These are phyloP conservation scores for Myotis yumanensis DNA, from an alignment of 2,113 vertebrate species.

Conservation along the genomic window DNA sequence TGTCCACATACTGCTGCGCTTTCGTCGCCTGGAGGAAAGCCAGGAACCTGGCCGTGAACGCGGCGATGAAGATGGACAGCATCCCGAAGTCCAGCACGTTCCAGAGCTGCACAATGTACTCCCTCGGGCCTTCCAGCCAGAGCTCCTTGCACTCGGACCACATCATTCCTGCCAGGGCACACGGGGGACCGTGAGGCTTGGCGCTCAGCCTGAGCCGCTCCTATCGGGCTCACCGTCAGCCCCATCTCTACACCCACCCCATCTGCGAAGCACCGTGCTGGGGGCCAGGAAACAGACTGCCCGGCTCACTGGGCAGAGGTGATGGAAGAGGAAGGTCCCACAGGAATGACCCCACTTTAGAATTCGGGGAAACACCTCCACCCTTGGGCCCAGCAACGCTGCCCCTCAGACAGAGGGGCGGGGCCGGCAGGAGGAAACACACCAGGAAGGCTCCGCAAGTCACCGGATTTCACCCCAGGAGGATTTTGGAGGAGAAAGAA, in stretches of 20 bases:
- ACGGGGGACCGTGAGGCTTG: not conserved
- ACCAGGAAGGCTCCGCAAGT: not conserved
- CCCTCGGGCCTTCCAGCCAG: constrained; percentile 92
- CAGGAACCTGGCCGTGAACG: constrained; percentile 91
- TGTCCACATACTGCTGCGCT: constrained; percentile 92
- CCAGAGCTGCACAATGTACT: constrained; percentile 92
- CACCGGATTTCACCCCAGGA: not conserved
- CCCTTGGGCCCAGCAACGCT: rapidly evolving
- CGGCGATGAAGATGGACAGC: constrained; percentile 93
- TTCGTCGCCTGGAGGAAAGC: constrained; percentile 91
- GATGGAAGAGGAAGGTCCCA: not conserved
- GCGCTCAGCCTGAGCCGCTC: not conserved
- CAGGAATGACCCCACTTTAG: not conserved
- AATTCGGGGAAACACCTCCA: not conserved
- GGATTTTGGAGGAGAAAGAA: not conserved
- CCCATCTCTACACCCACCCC: not conserved
- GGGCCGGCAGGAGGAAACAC: not conserved
- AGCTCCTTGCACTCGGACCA: constrained; percentile 95
- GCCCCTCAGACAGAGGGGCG: rapidly evolving
- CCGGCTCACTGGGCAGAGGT: not conserved
- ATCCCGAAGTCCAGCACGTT: constrained; percentile 93
- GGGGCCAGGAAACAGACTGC: not conserved
- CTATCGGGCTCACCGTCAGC: not conserved
- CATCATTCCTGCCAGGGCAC: constrained; percentile 89
- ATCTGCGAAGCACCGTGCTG: rapidly evolving